Percentiles rank a stretch among this genome's conserved stretches.
Evolutionary conservation across 2,888 invertebrate species (phyloP).

Genomic region (Linnaemya vulpina): DNA sequence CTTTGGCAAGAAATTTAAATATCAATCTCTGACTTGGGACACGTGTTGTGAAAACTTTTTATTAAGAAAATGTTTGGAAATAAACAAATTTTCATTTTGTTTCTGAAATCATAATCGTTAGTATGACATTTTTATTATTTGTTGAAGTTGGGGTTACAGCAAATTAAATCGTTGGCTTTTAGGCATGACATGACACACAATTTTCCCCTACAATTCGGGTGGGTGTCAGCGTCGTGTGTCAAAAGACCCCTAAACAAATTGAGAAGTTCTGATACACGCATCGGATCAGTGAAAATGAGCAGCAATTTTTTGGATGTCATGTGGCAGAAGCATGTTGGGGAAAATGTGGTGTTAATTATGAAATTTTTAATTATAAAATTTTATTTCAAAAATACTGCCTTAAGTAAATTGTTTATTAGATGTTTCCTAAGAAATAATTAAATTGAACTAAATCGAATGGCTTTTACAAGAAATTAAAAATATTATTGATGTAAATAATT

Average conservation of each 20-base stretch:
- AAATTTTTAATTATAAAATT: conserved; percentile 62
- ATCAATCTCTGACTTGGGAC: conserved; percentile 48
- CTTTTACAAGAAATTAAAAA: conserved; percentile 26
- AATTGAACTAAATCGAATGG: conserved; percentile 46
- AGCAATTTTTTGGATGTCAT: conserved; percentile 59
- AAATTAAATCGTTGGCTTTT: conserved; percentile 67
- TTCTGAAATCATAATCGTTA: conserved; percentile 59
- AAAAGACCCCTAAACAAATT: conserved; percentile 30
- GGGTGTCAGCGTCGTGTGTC: conserved; percentile 60
- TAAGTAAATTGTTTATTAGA: conserved; percentile 65
- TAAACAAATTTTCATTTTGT: conserved; percentile 36
- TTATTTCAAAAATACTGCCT: conserved; percentile 31
- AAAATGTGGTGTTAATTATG: conserved; percentile 69
- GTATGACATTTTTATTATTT: conserved; percentile 70
- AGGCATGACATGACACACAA: conserved; percentile 41
- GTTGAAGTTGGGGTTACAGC: conserved; percentile 73
- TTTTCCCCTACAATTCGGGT: conserved; percentile 7
- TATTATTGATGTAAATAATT: neutral
- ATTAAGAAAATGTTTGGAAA: conserved; percentile 15
- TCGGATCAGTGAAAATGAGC: neutral
- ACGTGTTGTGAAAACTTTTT: conserved; percentile 56
- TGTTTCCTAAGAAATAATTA: conserved; percentile 38
- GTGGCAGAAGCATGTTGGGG: conserved; percentile 18
- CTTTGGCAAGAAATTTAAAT: conserved; percentile 28
- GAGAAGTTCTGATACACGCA: neutral